Conservation (phyloP, 2,113 vertebrate genomes). For the Pedionomus torquatus region DNA sequence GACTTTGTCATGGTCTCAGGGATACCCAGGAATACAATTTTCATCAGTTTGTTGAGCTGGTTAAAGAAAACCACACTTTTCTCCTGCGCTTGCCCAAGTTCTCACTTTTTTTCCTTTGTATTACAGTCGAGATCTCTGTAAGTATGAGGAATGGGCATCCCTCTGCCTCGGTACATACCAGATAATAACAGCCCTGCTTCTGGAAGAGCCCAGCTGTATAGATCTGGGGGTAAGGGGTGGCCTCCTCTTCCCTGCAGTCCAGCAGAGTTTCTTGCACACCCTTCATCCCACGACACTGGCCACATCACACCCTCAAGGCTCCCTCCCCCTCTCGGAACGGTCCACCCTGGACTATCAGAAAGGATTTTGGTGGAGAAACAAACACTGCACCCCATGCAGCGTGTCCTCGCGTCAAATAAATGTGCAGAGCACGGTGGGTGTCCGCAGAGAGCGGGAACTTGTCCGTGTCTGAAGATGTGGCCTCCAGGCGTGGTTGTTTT, state of each 20-base stretch:
- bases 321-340: not conserved
- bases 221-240: not conserved
- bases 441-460: not conserved
- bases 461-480: not conserved
- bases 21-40: not conserved
- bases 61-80: not conserved
- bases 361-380: not conserved
- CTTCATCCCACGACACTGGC: not conserved
- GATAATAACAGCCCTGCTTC: accelerated
- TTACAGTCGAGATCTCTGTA: not conserved
- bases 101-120: not conserved
- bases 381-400: accelerated
- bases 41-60: not conserved
- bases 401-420: not conserved
- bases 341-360: not conserved
- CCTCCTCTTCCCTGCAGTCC: not conserved
- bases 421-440: not conserved
- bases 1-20: not conserved
- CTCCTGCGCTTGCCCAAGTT: not conserved
- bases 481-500: not conserved
- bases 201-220: accelerated
- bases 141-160: not conserved
- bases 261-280: not conserved
- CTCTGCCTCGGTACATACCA: accelerated
- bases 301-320: not conserved